These are phyloP conservation scores for Orthosia incerta DNA, from an alignment of 2,888 invertebrate species.

Conservation along the genomic window DNA sequence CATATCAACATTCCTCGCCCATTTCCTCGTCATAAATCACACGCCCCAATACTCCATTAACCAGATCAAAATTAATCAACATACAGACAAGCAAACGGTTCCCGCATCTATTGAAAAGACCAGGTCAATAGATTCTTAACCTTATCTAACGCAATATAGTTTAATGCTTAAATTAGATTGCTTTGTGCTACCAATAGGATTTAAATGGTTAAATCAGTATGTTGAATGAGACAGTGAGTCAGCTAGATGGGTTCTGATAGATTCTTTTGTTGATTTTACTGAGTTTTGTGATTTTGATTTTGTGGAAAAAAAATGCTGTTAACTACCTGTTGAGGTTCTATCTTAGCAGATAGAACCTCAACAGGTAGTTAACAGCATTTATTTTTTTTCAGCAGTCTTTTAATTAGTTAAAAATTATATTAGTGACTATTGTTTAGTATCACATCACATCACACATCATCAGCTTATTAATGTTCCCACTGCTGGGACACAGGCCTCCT, in stretches of 20 bases:
- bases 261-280: conserved; percentile 22
- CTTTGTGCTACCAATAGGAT: conserved; percentile 70
- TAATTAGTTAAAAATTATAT: too few relatives aligned
- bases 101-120: conserved; percentile 75
- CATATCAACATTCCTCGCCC: neutral
- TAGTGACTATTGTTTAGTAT: too few relatives aligned
- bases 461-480: too few relatives aligned
- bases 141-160: conserved; percentile 74
- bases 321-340: conserved; percentile 15
- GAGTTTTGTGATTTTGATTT: conserved; percentile 15
- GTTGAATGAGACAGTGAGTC: conserved; percentile 72
- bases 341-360: too few relatives aligned
- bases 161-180: conserved; percentile 82
- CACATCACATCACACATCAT: too few relatives aligned
- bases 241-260: conserved; percentile 47
- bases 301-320: neutral
- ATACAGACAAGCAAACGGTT: conserved; percentile 50
- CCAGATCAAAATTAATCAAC: conserved; percentile 47
- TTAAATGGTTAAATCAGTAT: conserved; percentile 42
- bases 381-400: too few relatives aligned
- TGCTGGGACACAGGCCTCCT: too few relatives aligned
- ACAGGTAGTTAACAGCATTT: too few relatives aligned
- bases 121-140: conserved; percentile 83
- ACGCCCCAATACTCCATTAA: conserved; percentile 18
- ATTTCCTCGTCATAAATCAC: conserved; percentile 45